Conservation (phyloP, 2,113 vertebrate species). For the Eidolon helvum region DNA sequence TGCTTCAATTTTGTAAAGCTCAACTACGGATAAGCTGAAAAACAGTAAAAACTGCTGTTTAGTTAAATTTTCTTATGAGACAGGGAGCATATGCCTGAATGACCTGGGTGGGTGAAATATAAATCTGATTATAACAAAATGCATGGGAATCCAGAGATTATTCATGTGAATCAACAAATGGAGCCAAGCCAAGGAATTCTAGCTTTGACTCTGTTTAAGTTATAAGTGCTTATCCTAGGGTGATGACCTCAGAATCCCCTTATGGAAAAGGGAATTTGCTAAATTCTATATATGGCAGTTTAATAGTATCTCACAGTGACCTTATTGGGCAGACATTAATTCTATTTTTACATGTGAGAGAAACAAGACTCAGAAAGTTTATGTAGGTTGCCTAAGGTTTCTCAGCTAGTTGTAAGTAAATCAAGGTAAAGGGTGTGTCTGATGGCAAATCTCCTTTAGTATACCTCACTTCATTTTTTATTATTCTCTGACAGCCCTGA, state of each 20-base stretch:
- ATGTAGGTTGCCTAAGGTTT: background rate
- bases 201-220: background rate
- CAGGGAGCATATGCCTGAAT: background rate
- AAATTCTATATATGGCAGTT: background rate
- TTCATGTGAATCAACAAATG: background rate
- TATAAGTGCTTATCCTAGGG: background rate
- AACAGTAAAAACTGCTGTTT: background rate
- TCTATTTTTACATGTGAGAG: background rate
- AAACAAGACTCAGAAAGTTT: background rate
- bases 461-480: background rate
- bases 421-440: background rate
- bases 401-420: background rate
- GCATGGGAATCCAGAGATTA: background rate
- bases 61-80: constrained; percentile 14
- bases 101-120: background rate
- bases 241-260: background rate
- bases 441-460: background rate
- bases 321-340: background rate
- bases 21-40: background rate
- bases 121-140: constrained; percentile 4
- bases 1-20: background rate
- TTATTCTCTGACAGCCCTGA: background rate
- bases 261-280: background rate
- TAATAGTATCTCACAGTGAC: background rate
- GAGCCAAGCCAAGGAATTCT: background rate